Evolutionary conservation across 2,113 vertebrate species (phyloP), one percentile per base, ranked within the genome.

Genomic region (Gavia stellata): DNA sequence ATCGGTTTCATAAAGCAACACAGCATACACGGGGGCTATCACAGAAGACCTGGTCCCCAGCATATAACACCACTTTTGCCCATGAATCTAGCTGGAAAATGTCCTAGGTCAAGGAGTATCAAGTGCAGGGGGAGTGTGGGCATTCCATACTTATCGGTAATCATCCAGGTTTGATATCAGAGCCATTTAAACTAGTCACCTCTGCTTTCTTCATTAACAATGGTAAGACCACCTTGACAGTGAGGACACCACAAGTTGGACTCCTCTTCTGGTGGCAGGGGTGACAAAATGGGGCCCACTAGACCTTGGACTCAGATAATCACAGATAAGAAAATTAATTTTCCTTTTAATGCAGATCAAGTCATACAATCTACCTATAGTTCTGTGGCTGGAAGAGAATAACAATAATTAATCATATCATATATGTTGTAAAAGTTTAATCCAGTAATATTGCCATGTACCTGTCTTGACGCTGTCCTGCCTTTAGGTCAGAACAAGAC

Each of bases 1-100:
- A 3, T 63, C 45, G 55, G 65, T 77, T 47, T 17, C 16, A 14
- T 34, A 62, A 70, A 62, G 4, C 40, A 87, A 14, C 12, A 29
- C 24, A 2, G 3, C n/a, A 61, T 15, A 21, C 28, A 34, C 0
- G 2, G 15, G 20, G 5, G 7, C 14, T 80, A 18, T 56, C 34
- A 52, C 18, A 42, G 33, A 80, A 71, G n/a, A 40, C 17, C 58
- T 73, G 17, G 8, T 65, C 14, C 33, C 16, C 21, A n/a, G 4
- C 10, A 34, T 7, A 6, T 31, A 20, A 14, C 28, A 87, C 4
- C 52, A 50, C 1, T 62, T 86, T 80, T 52, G 19, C 28, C 29
- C 20, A n/a, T 63, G 28, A 80, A 50, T 68, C 34, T 29, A 50
- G 33, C 12, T 50, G 17, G 36, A 52, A 81, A 81, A 70, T 20